Conservation (phyloP, 2,888 invertebrate genomes). For the Saturnia japonica region DNA sequence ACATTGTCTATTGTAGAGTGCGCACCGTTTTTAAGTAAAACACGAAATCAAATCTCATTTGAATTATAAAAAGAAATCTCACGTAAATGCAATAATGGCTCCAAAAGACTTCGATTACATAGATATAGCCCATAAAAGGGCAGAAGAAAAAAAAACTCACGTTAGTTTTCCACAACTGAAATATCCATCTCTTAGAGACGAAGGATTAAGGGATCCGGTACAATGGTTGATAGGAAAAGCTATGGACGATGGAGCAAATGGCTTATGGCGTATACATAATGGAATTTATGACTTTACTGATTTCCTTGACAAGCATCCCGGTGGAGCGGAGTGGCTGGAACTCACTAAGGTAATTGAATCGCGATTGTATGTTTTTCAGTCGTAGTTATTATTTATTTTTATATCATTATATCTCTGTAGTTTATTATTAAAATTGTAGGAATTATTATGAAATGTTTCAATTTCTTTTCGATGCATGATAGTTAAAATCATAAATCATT, state of each 20-base stretch:
- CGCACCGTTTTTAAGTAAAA: background rate
- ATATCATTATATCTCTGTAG: too few species aligned
- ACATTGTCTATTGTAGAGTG: conserved; percentile 1
- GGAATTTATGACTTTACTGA: conserved; percentile 91
- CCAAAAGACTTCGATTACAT: conserved; percentile 53
- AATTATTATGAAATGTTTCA: too few species aligned
- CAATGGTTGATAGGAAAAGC: conserved; percentile 85
- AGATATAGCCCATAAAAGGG: conserved; percentile 51
- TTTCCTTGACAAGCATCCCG: conserved; percentile 92
- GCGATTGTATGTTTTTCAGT: background rate
- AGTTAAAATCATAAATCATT: too few species aligned
- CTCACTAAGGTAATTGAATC: conserved; percentile 82
- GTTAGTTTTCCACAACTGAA: conserved; percentile 79
- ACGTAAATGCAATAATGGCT: conserved; percentile 40
- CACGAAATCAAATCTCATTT: background rate
- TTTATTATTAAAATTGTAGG: too few species aligned
- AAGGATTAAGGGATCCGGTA: conserved; percentile 64
- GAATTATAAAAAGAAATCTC: background rate
- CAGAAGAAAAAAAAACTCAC: conserved; percentile 63
- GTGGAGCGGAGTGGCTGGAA: conserved; percentile 89
- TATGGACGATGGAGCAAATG: conserved; percentile 87
- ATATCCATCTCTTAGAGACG: conserved; percentile 76
- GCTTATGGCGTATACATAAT: conserved; percentile 89
- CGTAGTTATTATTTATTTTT: too few species aligned
- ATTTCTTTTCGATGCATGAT: too few species aligned